A percentile compares a stretch with the other conserved stretches of the same genome.
Evolutionary conservation across 1,140 invertebrate species (phyloP).

Genomic region (Wasmannia auropunctata): DNA sequence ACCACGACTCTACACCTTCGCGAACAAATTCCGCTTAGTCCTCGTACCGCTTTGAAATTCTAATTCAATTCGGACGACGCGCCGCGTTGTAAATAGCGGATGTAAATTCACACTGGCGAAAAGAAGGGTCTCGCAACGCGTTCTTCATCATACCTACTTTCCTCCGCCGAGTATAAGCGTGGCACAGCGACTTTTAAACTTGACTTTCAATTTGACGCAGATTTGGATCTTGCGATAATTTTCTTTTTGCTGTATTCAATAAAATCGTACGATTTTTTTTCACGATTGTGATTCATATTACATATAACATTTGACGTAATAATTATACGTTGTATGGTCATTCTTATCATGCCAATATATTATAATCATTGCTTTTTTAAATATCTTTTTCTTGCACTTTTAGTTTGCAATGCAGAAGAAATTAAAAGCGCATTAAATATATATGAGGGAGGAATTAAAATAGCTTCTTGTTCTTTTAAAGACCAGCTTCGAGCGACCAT

Average conservation of each 20-base stretch:
- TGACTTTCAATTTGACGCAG: background rate
- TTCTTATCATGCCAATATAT: background rate
- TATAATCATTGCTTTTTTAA: background rate
- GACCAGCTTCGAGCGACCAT: background rate
- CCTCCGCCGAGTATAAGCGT: background rate
- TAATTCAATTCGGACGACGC: conserved; percentile 58
- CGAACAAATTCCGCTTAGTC: conserved; percentile 4
- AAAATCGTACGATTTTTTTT: background rate
- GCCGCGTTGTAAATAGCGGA: conserved; percentile 44
- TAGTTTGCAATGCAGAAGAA: background rate
- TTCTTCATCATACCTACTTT: background rate
- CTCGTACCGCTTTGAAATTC: conserved; percentile 51
- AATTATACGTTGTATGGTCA: background rate
- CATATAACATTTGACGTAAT: background rate
- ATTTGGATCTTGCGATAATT: background rate
- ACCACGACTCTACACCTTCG: background rate
- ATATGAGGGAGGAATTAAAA: background rate
- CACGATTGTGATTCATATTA: background rate
- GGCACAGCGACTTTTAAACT: background rate
- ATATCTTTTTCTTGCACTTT: background rate
- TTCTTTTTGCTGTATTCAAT: background rate
- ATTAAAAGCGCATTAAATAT: conserved; percentile 6
- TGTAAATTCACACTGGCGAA: conserved; percentile 25
- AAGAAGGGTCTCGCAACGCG: background rate
- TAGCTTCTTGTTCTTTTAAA: background rate